Evolutionary conservation across 2,888 invertebrate species (phyloP), one percentile per base, ranked within the genome.

Genomic region (Nectonema munidae): DNA sequence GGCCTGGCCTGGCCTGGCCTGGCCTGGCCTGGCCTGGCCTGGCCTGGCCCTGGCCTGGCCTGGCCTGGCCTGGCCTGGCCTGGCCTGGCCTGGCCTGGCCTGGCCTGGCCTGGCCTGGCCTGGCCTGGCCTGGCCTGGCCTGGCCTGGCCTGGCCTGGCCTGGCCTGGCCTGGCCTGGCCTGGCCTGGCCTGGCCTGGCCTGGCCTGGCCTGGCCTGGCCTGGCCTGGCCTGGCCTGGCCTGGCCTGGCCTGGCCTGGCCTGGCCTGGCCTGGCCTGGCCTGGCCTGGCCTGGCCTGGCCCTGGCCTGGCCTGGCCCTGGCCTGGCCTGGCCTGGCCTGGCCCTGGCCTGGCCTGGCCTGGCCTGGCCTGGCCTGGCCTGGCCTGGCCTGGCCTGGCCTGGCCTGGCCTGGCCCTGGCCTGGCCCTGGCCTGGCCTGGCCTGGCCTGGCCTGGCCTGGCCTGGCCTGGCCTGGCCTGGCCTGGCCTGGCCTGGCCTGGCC

Each of bases 1-100:
- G 5, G 39, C 42, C 36, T 36, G 19, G 18, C 36, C 42, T 40
- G 40, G n/a, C 13, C 30, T 33, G 35, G 44, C 47, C 36, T 30
- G 32, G 18, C 36, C 36, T 36, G 36, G 18, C 36, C 36, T 36
- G 36, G 18, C 36, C 36, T 30, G 32, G 18, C 36, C 36, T 36
- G 36, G 18, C 36, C 36, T 29, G 9, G 30, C 9, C 36, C 30
- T 36, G 36, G 18, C 36, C 36, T 36, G 36, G 18, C 36, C 36
- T 30, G 36, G 18, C 29, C 39, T 9, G 5, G 39, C 42, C 36
- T 36, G 19, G 18, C 36, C 42, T 40, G 40, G n/a, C 13, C 30
- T 33, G 35, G 44, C 47, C 36, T 30, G 32, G 18, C 36, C 36
- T 36, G 36, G 18, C 36, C 36, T 36, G 36, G 18, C 36, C 36